Evolutionary conservation across 1,140 invertebrate genomes (phyloP).

Genomic region (Sminthurinus signatus): DNA sequence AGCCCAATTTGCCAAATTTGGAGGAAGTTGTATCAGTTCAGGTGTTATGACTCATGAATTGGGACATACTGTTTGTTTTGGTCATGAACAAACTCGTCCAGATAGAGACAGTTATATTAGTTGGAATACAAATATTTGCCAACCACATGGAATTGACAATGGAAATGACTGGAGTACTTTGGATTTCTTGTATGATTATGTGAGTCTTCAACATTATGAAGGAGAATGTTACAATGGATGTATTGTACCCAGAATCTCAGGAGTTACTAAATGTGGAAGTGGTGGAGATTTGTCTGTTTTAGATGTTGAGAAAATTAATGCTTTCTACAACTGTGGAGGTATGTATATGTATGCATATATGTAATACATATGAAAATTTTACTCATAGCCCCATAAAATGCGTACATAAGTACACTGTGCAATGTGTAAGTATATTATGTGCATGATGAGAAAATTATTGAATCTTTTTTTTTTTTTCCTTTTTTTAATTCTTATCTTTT

Average conservation of each 20-base stretch:
- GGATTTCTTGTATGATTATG: constrained; percentile 36
- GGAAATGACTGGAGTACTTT: constrained; percentile 26
- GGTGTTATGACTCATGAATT: constrained; percentile 38
- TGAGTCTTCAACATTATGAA: constrained; percentile 38
- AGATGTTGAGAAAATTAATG: constrained; percentile 37
- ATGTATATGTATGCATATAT: no score
- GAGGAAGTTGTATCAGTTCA: constrained; percentile 32
- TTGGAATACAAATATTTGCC: constrained; percentile 34
- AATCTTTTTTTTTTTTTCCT: neutral
- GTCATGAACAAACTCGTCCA: constrained; percentile 35
- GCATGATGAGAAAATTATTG: no score
- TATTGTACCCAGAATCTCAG: constrained; percentile 23
- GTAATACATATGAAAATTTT: no score
- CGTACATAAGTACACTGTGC: no score
- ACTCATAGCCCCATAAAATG: no score
- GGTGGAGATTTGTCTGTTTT: constrained; percentile 34
- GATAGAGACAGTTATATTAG: constrained; percentile 34
- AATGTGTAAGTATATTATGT: no score
- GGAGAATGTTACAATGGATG: constrained; percentile 40
- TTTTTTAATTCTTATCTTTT: neutral
- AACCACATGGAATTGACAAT: constrained; percentile 35
- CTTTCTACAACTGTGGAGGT: constrained; percentile 30
- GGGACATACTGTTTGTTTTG: constrained; percentile 37
- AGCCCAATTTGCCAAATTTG: constrained; percentile 39
- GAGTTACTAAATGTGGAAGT: constrained; percentile 39